Base-by-base conservation (phyloP, 2,113 vertebrate species). In the Leucopternis melanops region DNA sequence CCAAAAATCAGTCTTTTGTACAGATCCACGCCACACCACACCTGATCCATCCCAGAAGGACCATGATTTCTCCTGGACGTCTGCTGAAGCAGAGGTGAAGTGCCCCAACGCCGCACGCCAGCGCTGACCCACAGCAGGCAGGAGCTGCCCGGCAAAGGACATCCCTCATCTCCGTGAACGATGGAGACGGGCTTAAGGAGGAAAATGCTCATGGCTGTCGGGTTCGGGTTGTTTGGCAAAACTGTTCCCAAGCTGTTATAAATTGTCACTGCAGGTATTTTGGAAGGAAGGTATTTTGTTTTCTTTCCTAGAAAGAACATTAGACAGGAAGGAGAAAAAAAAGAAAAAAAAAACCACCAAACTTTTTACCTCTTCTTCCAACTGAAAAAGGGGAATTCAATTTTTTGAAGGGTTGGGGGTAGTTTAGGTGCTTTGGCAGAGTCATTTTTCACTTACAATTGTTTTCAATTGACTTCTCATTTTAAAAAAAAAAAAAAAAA, bases 91-190 rank as follows among this genome's bases (percentile, higher is more conserved):
- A 25, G 36, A 16, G 20, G 36, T 8, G 38, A 55, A 57, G 31
- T 2, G n/a, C 8, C 47, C 23, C 71, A 23, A 9, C 0, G 11
- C 34, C 13, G 0, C 44, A 5, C 4, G 2, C 44, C 36, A 27
- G 65, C 9, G 1, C 23, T 2, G 19, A 23, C 29, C 8, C 18
- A 6, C 38, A 18, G 1, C 9, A 18, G 45, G 73, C 50, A 21
- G 73, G 36, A 25, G 67, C 27, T 34, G 29, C 62, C 31, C 4
- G 2, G 29, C 31, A 6, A 17, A 26, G 67, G 52, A 38, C 80
- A 17, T 14, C 57, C 50, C 26, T 44, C 52, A 10, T 1, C 55
- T 25, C 23, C 0, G 0, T 1, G 4, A 36, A 1, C 0, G 67
- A 26, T 2, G 61, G 66, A 45, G n/a, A 44, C 0, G 2, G 44